Percentiles rank a stretch among this genome's conserved stretches.
These are phyloP conservation scores for Engraulis encrasicolus DNA, from an alignment of 2,113 vertebrate genomes.

Conservation along the genomic window DNA sequence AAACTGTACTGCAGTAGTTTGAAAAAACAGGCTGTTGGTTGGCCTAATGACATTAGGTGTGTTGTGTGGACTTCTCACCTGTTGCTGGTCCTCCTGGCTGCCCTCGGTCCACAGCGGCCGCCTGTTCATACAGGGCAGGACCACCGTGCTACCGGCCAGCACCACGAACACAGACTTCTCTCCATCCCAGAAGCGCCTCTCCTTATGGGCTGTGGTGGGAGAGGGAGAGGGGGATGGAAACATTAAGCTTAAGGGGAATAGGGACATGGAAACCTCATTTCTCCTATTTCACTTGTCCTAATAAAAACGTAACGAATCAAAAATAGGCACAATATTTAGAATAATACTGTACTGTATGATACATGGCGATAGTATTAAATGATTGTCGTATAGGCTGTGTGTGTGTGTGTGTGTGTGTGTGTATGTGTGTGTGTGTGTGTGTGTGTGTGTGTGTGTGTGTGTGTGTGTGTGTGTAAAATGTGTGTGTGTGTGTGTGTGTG, in stretches of 20 bases:
- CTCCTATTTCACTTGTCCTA: not conserved
- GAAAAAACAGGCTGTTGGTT: too few relatives aligned
- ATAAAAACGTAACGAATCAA: not conserved
- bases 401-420: too few relatives aligned
- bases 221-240: constrained; percentile 33
- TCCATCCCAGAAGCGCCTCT: constrained; percentile 82
- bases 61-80: too few relatives aligned
- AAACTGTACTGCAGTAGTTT: too few relatives aligned
- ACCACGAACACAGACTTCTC: constrained; percentile 85
- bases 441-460: too few relatives aligned
- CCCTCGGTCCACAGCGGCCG: constrained; percentile 88
- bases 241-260: too few relatives aligned
- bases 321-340: not conserved
- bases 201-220: constrained; percentile 77
- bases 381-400: too few relatives aligned
- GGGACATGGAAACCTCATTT: constrained; percentile 27
- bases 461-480: too few relatives aligned
- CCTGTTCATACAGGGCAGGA: constrained; percentile 85
- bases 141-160: constrained; percentile 76
- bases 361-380: too few relatives aligned
- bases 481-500: too few relatives aligned
- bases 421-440: too few relatives aligned
- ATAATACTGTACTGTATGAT: not conserved
- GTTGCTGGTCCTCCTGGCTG: constrained; percentile 88
- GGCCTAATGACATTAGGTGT: too few relatives aligned